Percentiles rank a stretch among this genome's conserved stretches.
Evolutionary conservation across 1,140 invertebrate genomes (phyloP).

Genomic region (Dufourea novaeangliae): DNA sequence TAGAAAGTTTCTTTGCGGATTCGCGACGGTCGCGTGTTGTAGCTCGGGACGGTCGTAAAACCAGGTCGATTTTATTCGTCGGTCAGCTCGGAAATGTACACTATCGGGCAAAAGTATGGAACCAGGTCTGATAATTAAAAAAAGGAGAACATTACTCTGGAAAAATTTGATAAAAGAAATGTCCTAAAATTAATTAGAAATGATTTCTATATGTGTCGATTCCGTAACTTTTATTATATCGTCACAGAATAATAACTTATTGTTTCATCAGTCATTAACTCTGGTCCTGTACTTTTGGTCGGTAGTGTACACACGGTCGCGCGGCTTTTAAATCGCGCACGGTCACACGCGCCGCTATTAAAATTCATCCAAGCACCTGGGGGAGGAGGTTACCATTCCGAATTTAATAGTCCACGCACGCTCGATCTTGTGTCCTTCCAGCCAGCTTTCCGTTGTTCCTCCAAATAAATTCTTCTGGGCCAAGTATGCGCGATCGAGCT

Average conservation of each 20-base stretch:
- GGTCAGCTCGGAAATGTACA: no score
- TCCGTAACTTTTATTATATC: no score
- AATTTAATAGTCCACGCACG: slow-evolving; percentile 49
- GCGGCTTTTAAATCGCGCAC: slow-evolving; percentile 24
- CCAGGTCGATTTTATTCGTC: not conserved
- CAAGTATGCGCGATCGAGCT: not conserved
- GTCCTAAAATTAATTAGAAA: no score
- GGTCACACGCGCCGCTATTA: slow-evolving; percentile 8
- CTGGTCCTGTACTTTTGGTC: not conserved
- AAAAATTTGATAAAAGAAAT: no score
- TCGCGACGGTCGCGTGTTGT: not conserved
- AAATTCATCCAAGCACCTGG: slow-evolving; percentile 27
- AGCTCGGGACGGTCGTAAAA: not conserved
- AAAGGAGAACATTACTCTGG: no score
- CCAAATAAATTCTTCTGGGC: not conserved
- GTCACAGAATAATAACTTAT: no score
- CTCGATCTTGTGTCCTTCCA: slow-evolving; percentile 21
- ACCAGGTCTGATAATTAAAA: no score
- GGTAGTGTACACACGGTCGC: not conserved
- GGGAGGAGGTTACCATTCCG: slow-evolving; percentile 46
- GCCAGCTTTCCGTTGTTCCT: no score
- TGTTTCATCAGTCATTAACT: no score
- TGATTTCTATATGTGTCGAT: no score
- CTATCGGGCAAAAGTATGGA: no score
- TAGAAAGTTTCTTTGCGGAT: not conserved